Percentiles rank a stretch among this genome's conserved stretches.
phyloP scores from a whole-genome alignment of 2,797 vertebrate genomes.

The Cyprinella venusta region DNA sequence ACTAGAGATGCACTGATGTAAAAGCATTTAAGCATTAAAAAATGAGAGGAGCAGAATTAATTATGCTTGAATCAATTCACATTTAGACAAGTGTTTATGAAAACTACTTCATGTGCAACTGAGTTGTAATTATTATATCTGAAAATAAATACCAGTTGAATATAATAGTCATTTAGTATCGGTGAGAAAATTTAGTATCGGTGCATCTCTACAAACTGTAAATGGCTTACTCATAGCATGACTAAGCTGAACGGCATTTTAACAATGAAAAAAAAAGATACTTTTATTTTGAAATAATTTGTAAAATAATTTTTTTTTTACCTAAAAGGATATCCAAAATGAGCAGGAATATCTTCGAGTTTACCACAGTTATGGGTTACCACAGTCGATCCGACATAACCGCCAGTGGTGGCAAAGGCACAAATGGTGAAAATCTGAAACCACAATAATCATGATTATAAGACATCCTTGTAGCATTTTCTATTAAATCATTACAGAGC shows the following conservation, averaged over 20 bases:
- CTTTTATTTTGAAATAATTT: neutral
- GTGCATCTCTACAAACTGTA: neutral
- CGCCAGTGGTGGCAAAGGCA: slow-evolving; percentile 90
- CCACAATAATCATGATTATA: neutral
- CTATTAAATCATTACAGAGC: neutral
- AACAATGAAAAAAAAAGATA: neutral
- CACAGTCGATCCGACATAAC: slow-evolving; percentile 82
- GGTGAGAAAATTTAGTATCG: neutral
- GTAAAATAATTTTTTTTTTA: slow-evolving; percentile 60
- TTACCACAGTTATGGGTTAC: slow-evolving; percentile 68
- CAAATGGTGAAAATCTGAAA: slow-evolving; percentile 90
- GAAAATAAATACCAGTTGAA: too few species aligned
- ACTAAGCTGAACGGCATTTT: neutral
- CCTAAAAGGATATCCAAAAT: slow-evolving; percentile 94
- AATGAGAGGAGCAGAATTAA: neutral
- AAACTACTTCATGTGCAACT: neutral
- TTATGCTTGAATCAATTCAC: neutral
- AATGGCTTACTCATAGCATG: too few species aligned
- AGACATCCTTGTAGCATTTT: neutral
- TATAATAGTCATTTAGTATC: neutral
- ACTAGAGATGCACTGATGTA: neutral
- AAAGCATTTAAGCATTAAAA: neutral
- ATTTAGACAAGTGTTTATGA: too few species aligned
- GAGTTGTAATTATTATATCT: too few species aligned
- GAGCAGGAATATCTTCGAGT: rapidly evolving